Percentiles rank a stretch among this genome's conserved stretches.
These are phyloP conservation scores for Trichoplusia ni DNA, from an alignment of 1,140 invertebrate genomes.

Conservation along the genomic window DNA sequence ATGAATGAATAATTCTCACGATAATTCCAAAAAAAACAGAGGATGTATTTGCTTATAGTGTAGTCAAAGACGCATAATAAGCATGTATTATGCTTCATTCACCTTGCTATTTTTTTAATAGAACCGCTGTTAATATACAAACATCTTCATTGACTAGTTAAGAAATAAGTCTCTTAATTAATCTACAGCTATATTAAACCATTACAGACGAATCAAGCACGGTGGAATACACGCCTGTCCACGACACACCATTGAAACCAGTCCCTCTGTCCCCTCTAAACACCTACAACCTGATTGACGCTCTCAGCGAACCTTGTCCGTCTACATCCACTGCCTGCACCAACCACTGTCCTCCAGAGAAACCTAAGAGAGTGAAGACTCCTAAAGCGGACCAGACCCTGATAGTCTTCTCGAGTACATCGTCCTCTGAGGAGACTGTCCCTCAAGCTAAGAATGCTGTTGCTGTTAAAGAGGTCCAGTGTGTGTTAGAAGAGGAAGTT, in stretches of 20 bases:
- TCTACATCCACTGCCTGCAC: conserved; percentile 55
- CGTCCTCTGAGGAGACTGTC: conserved; percentile 61
- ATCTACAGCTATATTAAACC: too few species aligned
- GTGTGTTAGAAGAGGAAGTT: conserved; percentile 37
- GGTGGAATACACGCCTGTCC: conserved; percentile 53
- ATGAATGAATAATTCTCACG: too few species aligned
- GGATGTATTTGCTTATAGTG: too few species aligned
- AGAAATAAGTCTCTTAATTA: too few species aligned
- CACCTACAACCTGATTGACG: conserved; percentile 58
- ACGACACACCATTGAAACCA: conserved; percentile 43
- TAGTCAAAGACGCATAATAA: too few species aligned
- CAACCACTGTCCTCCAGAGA: conserved; percentile 45
- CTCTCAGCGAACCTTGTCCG: conserved; percentile 58
- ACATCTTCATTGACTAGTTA: too few species aligned
- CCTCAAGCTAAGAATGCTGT: conserved; percentile 36
- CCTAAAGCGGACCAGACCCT: conserved; percentile 53
- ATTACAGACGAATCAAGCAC: conserved; percentile 40
- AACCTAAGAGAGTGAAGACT: conserved; percentile 39
- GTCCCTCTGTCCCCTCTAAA: neutral
- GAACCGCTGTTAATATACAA: too few species aligned
- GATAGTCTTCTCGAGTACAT: conserved; percentile 64
- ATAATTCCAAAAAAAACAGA: too few species aligned
- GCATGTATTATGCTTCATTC: too few species aligned
- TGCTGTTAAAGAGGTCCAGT: conserved; percentile 48
- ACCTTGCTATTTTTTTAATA: too few species aligned